These are phyloP conservation scores for Nibea albiflora DNA, from an alignment of 2,113 vertebrate species.

Conservation along the genomic window DNA sequence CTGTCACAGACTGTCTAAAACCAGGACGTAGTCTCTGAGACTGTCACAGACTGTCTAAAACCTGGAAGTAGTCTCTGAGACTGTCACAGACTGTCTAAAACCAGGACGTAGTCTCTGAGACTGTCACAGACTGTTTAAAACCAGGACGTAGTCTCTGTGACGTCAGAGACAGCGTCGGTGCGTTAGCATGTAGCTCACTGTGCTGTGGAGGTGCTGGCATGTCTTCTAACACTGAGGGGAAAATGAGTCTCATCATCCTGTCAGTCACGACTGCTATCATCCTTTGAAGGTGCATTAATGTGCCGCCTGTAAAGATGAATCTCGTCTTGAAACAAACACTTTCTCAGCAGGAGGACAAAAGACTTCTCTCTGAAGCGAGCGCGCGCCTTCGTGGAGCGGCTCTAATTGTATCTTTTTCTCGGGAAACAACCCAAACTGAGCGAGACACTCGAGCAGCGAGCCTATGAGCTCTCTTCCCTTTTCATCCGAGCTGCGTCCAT, in stretches of 20 bases:
- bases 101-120: too few species aligned
- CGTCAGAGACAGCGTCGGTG: too few species aligned
- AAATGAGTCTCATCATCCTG: background rate
- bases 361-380: background rate
- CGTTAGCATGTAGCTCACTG: background rate
- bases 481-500: slow-evolving; percentile 10
- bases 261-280: background rate
- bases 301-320: background rate
- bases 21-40: too few species aligned
- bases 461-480: background rate
- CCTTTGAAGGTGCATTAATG: background rate
- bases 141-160: too few species aligned
- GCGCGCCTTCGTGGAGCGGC: background rate
- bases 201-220: background rate
- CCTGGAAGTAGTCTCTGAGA: too few species aligned
- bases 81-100: too few species aligned
- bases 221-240: background rate
- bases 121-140: too few species aligned
- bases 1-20: too few species aligned
- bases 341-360: slow-evolving; percentile 21
- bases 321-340: background rate
- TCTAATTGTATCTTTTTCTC: slow-evolving; percentile 2
- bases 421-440: background rate
- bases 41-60: too few species aligned
- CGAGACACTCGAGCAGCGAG: slow-evolving; percentile 33